phyloP scores from a whole-genome alignment of 2,797 vertebrate species.

The Sylvia borin region DNA sequence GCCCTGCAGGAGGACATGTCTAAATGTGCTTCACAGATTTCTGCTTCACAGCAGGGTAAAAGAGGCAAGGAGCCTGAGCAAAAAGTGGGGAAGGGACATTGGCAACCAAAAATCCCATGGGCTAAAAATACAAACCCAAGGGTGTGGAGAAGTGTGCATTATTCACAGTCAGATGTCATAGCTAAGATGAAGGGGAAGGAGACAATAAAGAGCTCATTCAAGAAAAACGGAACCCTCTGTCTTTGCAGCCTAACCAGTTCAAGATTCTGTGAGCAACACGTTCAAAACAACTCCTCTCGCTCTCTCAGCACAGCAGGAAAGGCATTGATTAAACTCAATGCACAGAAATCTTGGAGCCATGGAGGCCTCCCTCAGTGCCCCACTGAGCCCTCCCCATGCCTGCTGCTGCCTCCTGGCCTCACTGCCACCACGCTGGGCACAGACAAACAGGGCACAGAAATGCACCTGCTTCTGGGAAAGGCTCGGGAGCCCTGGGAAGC shows the following conservation, averaged over 20 bases:
- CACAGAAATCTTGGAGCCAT: accelerated
- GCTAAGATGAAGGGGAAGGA: neutral
- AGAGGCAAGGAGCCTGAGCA: constrained; percentile 40
- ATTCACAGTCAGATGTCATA: constrained; percentile 32
- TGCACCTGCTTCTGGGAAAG: neutral
- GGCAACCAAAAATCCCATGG: neutral
- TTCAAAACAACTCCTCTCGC: neutral
- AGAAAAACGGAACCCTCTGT: neutral
- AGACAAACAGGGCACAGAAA: neutral
- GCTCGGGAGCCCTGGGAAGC: neutral
- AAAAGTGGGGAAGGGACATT: neutral
- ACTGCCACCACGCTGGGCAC: neutral
- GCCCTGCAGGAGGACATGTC: neutral
- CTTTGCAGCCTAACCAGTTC: neutral
- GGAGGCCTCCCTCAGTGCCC: neutral
- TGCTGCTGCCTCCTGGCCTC: neutral
- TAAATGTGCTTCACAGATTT: constrained; percentile 48
- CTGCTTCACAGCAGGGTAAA: constrained; percentile 32
- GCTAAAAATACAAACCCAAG: neutral
- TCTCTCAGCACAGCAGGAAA: neutral
- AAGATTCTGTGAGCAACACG: neutral
- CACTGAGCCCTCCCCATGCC: accelerated
- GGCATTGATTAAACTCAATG: accelerated
- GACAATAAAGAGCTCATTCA: neutral
- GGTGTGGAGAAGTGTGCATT: neutral